Base-by-base conservation (phyloP, 2,113 vertebrate species). In the Psephotus haematonotus region DNA sequence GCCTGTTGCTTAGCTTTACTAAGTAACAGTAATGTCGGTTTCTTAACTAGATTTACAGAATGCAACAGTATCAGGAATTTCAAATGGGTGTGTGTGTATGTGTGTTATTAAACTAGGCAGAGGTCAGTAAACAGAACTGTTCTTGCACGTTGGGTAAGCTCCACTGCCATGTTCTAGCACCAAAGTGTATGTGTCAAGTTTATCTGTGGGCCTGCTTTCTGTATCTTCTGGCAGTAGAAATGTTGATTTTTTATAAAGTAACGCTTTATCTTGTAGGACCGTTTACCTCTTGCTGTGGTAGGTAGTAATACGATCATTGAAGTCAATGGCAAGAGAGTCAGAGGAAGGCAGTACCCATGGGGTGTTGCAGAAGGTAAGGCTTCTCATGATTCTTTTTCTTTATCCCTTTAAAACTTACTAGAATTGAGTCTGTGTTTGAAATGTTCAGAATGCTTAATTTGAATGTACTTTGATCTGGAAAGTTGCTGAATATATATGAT, bases 301-400 rank as follows among this genome's bases (percentile, higher is more conserved):
- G 99, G 99, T 91, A 99, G 99, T 97, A 99, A 99, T 98, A 99
- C 99, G 82, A 99, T 99, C 98, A 99, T 99, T 46, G 99, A 99
- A 98, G 99, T 99, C 96, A 99, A 99, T 57, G 98, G 99, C 95
- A 99, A 99, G 97, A 98, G 99, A 96, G 98, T 99, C 92, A 97
- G 99, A 98, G 99, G 99, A 95, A 98, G 99, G 87, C 99, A 99
- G 95, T 99, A 99, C 98, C 99, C 99, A 10, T 99, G 99, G 99
- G 99, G 99, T 65, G 99, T 99, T 91, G 99, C 99, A 94, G 99
- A 99, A 99, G 99, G 99, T 99, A 98, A 91, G 95, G 47, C 74
- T 96, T 96, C 49, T 88, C 23, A 18, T 23, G 10, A 16, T 55
- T 25, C 37, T 55, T 62, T 59, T 62, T 89, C 13, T 71, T 76